These are phyloP conservation scores for Protaetia brevitarsis DNA, from an alignment of 1,140 invertebrate species.

Conservation along the genomic window DNA sequence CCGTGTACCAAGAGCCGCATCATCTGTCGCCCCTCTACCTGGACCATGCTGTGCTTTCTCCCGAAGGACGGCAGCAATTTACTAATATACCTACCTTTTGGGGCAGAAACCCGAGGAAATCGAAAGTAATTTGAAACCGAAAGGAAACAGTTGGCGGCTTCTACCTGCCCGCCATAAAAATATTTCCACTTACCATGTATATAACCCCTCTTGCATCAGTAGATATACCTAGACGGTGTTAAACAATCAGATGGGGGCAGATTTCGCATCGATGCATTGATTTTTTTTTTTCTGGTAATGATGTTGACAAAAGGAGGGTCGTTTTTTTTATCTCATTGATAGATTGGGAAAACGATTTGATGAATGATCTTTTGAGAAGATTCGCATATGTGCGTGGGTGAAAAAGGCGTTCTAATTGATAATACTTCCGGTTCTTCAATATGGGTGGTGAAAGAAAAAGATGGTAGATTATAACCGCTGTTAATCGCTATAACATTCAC, in stretches of 20 bases:
- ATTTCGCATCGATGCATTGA: not conserved
- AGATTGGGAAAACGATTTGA: not conserved
- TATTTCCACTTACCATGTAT: not conserved
- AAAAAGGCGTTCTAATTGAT: too few relatives aligned
- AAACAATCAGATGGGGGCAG: not conserved
- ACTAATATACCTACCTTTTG: too few relatives aligned
- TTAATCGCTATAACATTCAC: too few relatives aligned
- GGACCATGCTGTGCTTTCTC: not conserved
- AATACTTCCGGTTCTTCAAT: slow-evolving; percentile 4
- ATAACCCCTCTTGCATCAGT: not conserved
- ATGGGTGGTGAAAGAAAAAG: too few relatives aligned
- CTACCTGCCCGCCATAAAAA: slow-evolving; percentile 12
- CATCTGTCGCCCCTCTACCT: slow-evolving; percentile 1
- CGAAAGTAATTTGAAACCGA: slow-evolving; percentile 23
- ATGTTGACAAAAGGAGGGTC: not conserved
- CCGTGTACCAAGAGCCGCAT: not conserved
- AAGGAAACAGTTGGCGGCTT: slow-evolving; percentile 20
- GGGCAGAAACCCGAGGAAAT: slow-evolving; percentile 7
- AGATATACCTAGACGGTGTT: not conserved
- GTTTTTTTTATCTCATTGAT: slow-evolving; percentile 2
- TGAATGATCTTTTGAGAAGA: not conserved
- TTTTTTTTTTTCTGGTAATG: not conserved
- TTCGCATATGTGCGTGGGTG: not conserved
- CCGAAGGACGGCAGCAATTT: not conserved
- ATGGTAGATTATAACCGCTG: not conserved